Base-by-base conservation (phyloP, 1,140 invertebrate species). In the Caenorhabditis remanei region DNA sequence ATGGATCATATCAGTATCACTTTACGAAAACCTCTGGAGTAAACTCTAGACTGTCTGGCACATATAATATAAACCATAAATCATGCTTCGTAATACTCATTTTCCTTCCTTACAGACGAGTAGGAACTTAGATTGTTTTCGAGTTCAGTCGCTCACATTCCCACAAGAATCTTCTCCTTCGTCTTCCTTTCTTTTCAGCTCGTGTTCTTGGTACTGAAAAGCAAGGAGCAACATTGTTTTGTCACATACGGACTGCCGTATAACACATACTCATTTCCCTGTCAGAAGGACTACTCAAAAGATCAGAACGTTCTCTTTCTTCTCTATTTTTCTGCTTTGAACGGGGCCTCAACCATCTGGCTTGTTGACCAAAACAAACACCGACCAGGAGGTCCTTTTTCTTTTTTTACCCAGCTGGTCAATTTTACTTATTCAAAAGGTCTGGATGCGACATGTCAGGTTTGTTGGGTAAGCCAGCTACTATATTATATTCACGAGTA, bases 291-390 rank as follows among this genome's bases (percentile, higher is more conserved):
- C 46, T 79, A 79, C 43, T 79, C 19, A 11, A 50, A 79, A 50
- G 71, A 79, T 79, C 71, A 79, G n/a, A 79, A 79, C 46, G 71
- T 50, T 11, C 19, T 11, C 40, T 53, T 79, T 79, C n/a, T 43
- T 9, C 16, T 24, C 14, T n/a, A 9, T 41, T 48, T 21, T 53
- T 79, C 19, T 71, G 19, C 2, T 71, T 71, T 24, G 7, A 3
- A 71, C 65, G 40, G 14, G 32, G 32, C 2, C 32, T 11, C 24
- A 65, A 7, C 14, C 24, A 3, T 13, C 50, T 50, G 71, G 46
- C 46, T 48, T 79, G 71, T 79, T 79, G 71, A 79, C 71, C 46
- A 50, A 79, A 50, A 79, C 71, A 79, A 79, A 79, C 43, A 32
- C 32, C 32, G 32, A 32, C 1, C 13, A n/a, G 71, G 24, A 16